Conservation (phyloP, 2,797 vertebrate species). For the Peromyscus eremicus region DNA sequence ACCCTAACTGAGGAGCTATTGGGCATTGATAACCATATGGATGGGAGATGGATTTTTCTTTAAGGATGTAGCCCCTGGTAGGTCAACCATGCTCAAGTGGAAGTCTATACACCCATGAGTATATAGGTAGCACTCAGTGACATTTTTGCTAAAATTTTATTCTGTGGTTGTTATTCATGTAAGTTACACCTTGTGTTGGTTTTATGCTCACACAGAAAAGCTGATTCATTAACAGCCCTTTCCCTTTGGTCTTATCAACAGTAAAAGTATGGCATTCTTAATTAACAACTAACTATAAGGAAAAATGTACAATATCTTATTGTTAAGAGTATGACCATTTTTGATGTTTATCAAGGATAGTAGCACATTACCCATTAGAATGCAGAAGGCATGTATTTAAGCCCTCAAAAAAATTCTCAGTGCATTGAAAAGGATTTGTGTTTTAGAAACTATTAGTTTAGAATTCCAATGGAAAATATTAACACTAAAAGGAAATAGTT, state of each 20-base stretch:
- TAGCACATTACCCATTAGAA: neutral
- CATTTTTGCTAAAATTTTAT: too few relatives aligned
- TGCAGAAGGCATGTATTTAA: neutral
- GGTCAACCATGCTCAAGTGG: neutral
- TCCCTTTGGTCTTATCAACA: neutral
- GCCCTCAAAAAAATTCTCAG: neutral
- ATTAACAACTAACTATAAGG: slow-evolving; percentile 65
- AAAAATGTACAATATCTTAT: slow-evolving; percentile 55
- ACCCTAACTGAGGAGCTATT: too few relatives aligned
- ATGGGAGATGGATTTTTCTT: neutral
- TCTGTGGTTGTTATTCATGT: neutral
- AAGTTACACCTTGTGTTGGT: neutral
- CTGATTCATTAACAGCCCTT: neutral
- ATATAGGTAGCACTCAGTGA: neutral
- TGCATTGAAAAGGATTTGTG: neutral
- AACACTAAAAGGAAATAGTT: neutral
- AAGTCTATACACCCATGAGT: too few relatives aligned
- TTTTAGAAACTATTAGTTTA: neutral
- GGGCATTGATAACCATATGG: neutral
- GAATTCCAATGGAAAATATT: neutral
- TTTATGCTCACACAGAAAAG: too few relatives aligned
- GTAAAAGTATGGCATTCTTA: slow-evolving; percentile 42
- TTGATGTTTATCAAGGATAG: slow-evolving; percentile 33
- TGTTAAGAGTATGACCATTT: slow-evolving; percentile 51
- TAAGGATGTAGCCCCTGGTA: neutral